Base-by-base conservation (phyloP, 2,113 vertebrate genomes). In the Corythornis cristatus region DNA sequence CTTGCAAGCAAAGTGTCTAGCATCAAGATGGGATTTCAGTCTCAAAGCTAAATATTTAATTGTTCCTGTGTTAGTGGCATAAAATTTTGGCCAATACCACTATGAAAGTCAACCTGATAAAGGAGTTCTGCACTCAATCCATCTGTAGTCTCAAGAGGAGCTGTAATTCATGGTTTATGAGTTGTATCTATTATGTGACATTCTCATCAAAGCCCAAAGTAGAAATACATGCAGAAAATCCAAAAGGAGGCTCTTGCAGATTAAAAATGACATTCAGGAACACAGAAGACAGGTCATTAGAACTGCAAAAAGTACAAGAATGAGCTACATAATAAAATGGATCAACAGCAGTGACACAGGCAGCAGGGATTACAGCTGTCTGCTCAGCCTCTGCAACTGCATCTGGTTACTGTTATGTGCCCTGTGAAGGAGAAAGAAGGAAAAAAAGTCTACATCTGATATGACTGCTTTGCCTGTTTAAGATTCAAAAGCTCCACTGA, bases 101-200 rank as follows among this genome's bases (percentile, higher is more conserved):
- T 75, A 89, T 46, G 72, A 91, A 93, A 87, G 66, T 65, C 87
- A 85, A 77, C 43, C 48, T 74, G 70, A 94, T 84, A 75, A 95
- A 92, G 46, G 71, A 16, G 40, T 31, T 73, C 75, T 54, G 78
- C 67, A 60, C 60, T 45, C 31, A 91, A 95, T 77, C 40, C 89
- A 86, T 77, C 61, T 76, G 68, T 22, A 64, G 71, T 35, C 94
- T 51, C 6, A 2, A 71, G 57, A 40, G 53, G n/a, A 79, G 31
- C 29, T 81, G 45, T 26, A 90, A 89, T n/a, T 86, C 54, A 50
- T 2, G 3, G 48, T 58, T 90, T 40, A 45, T 11, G 67, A 81
- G 35, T 57, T 88, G 42, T 29, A 94, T 71, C 72, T 88, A 86
- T 83, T 62, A 79, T 15, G 53, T 56, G 43, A 74, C 8, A 7